Conservation (phyloP, 2,888 invertebrate species). For the Leucophenga maculata region DNA sequence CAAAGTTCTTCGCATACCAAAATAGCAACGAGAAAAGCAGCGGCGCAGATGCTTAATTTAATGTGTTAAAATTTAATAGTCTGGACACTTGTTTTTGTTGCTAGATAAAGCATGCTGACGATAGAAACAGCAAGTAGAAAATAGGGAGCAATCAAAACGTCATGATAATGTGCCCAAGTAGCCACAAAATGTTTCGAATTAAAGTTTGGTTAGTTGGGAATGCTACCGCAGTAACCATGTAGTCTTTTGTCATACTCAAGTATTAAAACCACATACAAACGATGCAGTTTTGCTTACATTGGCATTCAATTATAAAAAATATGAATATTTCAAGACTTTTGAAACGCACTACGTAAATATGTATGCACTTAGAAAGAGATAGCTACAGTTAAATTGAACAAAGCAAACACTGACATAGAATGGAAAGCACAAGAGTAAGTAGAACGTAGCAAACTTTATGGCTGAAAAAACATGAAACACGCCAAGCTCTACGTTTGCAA, state of each 20-base stretch:
- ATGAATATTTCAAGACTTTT: no score
- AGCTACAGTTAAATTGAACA: not conserved
- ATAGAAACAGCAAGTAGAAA: no score
- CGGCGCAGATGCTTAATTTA: not conserved
- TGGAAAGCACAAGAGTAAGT: not conserved
- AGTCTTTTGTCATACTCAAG: no score
- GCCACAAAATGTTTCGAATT: no score
- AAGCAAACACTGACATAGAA: not conserved
- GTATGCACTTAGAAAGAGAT: not conserved
- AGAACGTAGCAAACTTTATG: not conserved
- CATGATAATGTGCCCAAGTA: no score
- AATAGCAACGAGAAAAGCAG: not conserved
- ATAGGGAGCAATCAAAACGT: no score
- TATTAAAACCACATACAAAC: no score
- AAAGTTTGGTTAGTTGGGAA: no score
- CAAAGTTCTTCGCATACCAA: not conserved
- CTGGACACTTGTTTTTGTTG: not conserved
- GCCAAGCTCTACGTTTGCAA: not conserved
- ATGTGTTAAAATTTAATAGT: slow-evolving; percentile 16
- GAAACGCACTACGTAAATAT: not conserved
- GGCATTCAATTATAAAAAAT: no score
- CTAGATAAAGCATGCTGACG: no score
- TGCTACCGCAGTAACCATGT: no score
- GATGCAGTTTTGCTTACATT: no score
- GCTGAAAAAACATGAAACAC: not conserved